Evolutionary conservation across 2,113 vertebrate genomes (phyloP).

Genomic region (Anoura caudifer): DNA sequence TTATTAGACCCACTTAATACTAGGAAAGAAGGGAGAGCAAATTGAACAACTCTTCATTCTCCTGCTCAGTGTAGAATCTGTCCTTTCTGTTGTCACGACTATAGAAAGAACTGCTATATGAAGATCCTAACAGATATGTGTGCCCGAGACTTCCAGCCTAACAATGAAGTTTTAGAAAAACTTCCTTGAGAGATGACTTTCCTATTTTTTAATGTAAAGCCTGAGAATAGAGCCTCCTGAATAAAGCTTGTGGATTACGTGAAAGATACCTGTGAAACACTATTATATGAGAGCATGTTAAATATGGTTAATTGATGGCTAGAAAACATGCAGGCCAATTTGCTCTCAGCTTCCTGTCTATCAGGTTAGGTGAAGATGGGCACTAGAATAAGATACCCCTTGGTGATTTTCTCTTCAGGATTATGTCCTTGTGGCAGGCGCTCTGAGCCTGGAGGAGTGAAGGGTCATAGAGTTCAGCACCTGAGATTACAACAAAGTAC

Average conservation of each 20-base stretch:
- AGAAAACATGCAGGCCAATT: neutral
- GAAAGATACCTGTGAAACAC: neutral
- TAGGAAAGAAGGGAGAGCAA: neutral
- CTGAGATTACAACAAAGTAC: neutral
- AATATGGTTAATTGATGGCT: neutral
- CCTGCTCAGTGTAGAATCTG: neutral
- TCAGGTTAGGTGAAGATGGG: neutral
- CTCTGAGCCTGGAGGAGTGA: neutral
- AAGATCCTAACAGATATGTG: neutral
- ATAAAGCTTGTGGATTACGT: neutral
- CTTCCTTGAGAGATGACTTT: neutral
- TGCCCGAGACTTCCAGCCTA: neutral
- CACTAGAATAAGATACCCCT: neutral
- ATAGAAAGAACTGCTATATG: neutral
- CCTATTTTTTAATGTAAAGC: neutral
- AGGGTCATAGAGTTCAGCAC: neutral
- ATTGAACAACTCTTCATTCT: neutral
- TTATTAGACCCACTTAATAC: neutral
- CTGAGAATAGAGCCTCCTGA: neutral
- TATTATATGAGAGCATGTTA: neutral
- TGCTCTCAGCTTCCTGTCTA: neutral
- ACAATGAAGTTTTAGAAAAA: neutral
- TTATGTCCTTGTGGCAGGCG: neutral
- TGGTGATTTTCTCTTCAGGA: neutral
- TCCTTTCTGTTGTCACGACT: neutral